Evolutionary conservation across 2,888 invertebrate species (phyloP), one percentile per base, ranked within the genome.

Genomic region (Drosophila tripunctata): DNA sequence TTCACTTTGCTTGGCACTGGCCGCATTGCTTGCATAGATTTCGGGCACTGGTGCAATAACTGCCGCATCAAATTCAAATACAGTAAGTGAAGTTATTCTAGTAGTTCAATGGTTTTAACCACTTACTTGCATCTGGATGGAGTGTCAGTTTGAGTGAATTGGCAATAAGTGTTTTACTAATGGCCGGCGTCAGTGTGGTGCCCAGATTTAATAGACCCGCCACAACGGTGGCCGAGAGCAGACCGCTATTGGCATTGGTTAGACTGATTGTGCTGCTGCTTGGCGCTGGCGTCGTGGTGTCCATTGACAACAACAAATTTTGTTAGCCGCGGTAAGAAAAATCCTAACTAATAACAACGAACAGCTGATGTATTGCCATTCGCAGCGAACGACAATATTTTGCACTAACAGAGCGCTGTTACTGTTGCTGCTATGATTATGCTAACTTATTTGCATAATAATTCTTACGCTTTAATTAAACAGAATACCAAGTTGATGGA

Each of bases 11-110:
- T 91, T 91, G 2, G 90, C 89, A 35, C 88, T 88, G 30, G 87
- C 89, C 3, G 89, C 90, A 45, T 90, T 88, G 8, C 78, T 78
- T n/a, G 90, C 90, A 62, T 91, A 91, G 35, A 91, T 89, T 73
- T 91, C 91, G 1, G 91, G 91, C 24, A 90, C 90, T 8, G 90
- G 89, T 2, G 91, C 91, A 27, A 91, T 89, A 56, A 89, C 91
- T 91, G 30, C 12, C n/a, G 67, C 88, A 75, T 78, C 10, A 2
- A 6, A 3, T 27, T 21, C 4, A 21, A 4, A 21, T 3, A 4
- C 3, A 21, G 4, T 21, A 21, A 3, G 4, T 4, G 21, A 21
- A 21, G 4, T 3, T 21, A 4, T 21, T 21, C 4, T 3, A 21
- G 3, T 21, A 10, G 27, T 10, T 27, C 3, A 0, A 10, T 27